A percentile compares a stretch with the other conserved stretches of the same genome.
phyloP scores from a whole-genome alignment of 2,797 vertebrate species.

The Notolepis coatsorum region DNA sequence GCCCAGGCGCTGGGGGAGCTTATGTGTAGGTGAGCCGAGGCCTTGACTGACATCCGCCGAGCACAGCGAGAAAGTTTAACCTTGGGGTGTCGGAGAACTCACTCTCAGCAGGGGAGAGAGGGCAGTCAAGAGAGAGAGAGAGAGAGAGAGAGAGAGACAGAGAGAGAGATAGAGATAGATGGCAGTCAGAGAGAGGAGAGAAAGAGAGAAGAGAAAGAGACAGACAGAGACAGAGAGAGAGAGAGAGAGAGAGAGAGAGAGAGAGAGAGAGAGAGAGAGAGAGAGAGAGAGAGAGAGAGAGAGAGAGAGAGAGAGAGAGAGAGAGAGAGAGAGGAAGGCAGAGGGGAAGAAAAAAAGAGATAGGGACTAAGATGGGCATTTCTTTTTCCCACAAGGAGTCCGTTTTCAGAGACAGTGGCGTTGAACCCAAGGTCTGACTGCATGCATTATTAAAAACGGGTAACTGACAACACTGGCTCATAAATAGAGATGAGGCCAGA shows the following conservation, averaged over 20 bases:
- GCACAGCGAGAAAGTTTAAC: slow-evolving; percentile 81
- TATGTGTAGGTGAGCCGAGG: slow-evolving; percentile 76
- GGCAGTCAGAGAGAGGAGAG: slow-evolving; percentile 24
- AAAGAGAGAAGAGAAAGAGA: slow-evolving; percentile 36
- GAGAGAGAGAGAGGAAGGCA: slow-evolving; percentile 45
- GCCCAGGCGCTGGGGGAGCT: slow-evolving; percentile 69
- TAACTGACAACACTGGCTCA: slow-evolving; percentile 77
- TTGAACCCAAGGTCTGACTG: slow-evolving; percentile 76
- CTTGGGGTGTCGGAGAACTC: slow-evolving; percentile 79
- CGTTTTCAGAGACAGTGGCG: slow-evolving; percentile 71
- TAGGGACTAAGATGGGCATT: slow-evolving; percentile 21
- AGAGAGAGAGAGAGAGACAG: slow-evolving; percentile 53
- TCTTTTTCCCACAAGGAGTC: slow-evolving; percentile 55
- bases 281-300: slow-evolving; percentile 3
- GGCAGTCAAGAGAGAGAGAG: slow-evolving; percentile 48
- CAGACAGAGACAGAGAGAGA: background rate
- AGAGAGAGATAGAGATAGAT: slow-evolving; percentile 43
- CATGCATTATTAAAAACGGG: slow-evolving; percentile 82
- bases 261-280: slow-evolving; percentile 41
- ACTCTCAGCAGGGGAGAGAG: slow-evolving; percentile 65
- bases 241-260: slow-evolving; percentile 46
- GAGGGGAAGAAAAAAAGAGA: too few relatives aligned
- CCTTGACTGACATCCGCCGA: slow-evolving; percentile 79
- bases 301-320: slow-evolving; percentile 15
- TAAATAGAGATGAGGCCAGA: slow-evolving; percentile 81